Evolutionary conservation across 2,888 invertebrate genomes (phyloP), one percentile per base, ranked within the genome.

Genomic region (Gymnoscelis rufifasciata): DNA sequence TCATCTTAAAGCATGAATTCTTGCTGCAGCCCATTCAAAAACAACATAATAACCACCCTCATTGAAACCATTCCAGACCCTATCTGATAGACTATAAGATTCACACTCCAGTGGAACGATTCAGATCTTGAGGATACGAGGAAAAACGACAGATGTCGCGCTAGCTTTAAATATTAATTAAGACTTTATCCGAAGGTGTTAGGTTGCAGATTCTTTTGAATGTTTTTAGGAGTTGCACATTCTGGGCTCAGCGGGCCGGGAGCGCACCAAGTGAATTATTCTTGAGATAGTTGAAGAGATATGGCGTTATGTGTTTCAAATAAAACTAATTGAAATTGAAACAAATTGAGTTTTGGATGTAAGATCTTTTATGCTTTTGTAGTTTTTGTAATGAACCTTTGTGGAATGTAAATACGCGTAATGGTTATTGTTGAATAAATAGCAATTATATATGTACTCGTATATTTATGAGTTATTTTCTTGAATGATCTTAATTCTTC

Each of bases 201-300:
- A 63, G 37, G 49, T 46, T 15, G 39, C 24, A n/a, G 40, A 40
- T 38, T 47, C 52, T 8, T 13, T 14, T 31, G 37, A n/a, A 5
- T 12, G 24, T 38, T 38, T 41, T 37, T 38, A 31, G 3, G 23
- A 45, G 48, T 56, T 60, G 56, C 54, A 11, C 15, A 41, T 27
- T 36, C 23, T 27, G 28, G 35, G 30, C 38, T 31, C 35, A 12
- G 47, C 23, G 39, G 38, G 30, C 49, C 43, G 47, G 47, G 42
- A 46, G 44, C 36, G 63, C 59, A 54, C 58, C 58, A 63, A 68
- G 68, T 74, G 79, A 80, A 79, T 82, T 78, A 80, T 83, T 83
- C 73, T 59, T 66, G 61, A 78, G 84, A 86, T 86, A 82, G 78
- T 75, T 74, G 66, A 66, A 64, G 68, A 79, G 84, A 83, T 83